These are phyloP conservation scores for Nanorana parkeri DNA, from an alignment of 2,113 vertebrate species.

Conservation along the genomic window DNA sequence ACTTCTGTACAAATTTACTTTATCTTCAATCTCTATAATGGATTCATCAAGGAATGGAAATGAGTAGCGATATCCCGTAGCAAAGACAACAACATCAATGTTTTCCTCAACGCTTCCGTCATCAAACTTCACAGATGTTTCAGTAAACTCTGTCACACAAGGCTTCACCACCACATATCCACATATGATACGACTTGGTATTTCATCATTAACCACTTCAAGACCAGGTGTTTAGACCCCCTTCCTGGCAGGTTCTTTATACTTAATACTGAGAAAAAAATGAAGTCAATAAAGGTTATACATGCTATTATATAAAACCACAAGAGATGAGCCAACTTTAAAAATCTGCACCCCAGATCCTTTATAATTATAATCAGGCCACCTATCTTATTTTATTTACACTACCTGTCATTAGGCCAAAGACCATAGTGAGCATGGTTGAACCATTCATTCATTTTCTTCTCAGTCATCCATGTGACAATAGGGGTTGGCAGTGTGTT, in stretches of 20 bases:
- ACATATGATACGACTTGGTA: constrained; percentile 83
- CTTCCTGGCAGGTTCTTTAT: constrained; percentile 68
- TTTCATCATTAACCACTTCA: constrained; percentile 83
- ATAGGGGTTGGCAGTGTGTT: constrained; percentile 44
- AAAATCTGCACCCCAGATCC: too few relatives aligned
- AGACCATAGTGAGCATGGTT: constrained; percentile 80
- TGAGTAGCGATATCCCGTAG: constrained; percentile 82
- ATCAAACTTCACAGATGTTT: constrained; percentile 80
- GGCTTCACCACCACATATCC: constrained; percentile 81
- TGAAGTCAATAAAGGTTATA: too few relatives aligned
- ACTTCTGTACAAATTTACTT: constrained; percentile 79
- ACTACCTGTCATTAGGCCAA: constrained; percentile 80
- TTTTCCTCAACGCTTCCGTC: constrained; percentile 82
- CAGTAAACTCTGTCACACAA: constrained; percentile 76
- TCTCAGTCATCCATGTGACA: constrained; percentile 67
- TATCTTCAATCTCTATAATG: constrained; percentile 68
- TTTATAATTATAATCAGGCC: too few relatives aligned
- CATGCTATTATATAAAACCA: background rate
- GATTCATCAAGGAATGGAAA: constrained; percentile 82
- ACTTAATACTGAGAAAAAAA: constrained; percentile 66
- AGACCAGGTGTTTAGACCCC: too few relatives aligned
- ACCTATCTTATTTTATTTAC: too few relatives aligned
- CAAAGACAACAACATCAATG: constrained; percentile 83
- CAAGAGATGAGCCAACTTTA: background rate
- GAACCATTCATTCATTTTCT: constrained; percentile 72